A percentile compares a stretch with the other conserved stretches of the same genome.
phyloP scores from a whole-genome alignment of 2,888 invertebrate species.

The Cynaeus angustus region DNA sequence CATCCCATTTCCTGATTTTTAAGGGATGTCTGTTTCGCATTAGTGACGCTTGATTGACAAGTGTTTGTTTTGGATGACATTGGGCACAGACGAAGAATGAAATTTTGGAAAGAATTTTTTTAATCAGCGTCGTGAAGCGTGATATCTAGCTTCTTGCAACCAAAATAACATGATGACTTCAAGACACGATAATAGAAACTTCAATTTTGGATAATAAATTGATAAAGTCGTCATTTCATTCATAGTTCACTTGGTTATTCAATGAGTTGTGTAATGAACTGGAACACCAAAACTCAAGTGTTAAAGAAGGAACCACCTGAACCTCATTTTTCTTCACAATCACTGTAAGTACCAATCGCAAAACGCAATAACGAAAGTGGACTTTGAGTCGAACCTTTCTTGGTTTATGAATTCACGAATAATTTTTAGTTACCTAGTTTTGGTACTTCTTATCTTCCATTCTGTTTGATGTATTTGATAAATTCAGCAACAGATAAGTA shows the following conservation, averaged over 20 bases:
- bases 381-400: too few relatives aligned
- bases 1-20: constrained; percentile 39
- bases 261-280: constrained; percentile 35
- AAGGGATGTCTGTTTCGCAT: constrained; percentile 42
- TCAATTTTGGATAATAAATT: constrained; percentile 41
- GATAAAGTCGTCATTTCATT: constrained; percentile 45
- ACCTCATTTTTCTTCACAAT: too few relatives aligned
- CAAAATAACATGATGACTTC: constrained; percentile 47
- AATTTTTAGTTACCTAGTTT: neutral
- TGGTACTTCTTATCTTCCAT: constrained; percentile 17
- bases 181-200: constrained; percentile 44
- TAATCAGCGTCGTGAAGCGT: constrained; percentile 35
- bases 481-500: constrained; percentile 31
- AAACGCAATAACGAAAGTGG: too few relatives aligned
- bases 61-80: constrained; percentile 33
- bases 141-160: constrained; percentile 35
- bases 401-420: too few relatives aligned
- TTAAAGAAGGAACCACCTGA: too few relatives aligned
- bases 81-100: neutral
- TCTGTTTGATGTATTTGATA: constrained; percentile 33
- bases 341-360: too few relatives aligned
- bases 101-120: constrained; percentile 13
- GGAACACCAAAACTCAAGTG: too few relatives aligned
- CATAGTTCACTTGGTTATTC: constrained; percentile 39
- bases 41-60: constrained; percentile 40